Evolutionary conservation across 2,888 invertebrate genomes (phyloP).

Genomic region (Ophioninae sp.): DNA sequence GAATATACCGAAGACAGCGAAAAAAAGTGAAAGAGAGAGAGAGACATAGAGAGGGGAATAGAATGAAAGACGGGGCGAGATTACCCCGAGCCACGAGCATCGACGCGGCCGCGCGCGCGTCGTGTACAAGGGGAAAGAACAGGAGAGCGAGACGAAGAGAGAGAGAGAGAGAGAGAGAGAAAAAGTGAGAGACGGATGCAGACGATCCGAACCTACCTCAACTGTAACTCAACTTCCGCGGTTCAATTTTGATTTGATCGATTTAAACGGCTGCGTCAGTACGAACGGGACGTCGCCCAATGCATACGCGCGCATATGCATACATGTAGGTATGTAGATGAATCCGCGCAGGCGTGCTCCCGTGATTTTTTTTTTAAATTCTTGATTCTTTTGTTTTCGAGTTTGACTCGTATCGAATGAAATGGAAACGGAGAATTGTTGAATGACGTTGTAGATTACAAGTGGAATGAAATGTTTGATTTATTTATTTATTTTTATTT

Average conservation of each 20-base stretch:
- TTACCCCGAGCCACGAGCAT: constrained; percentile 55
- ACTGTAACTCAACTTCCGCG: constrained; percentile 77
- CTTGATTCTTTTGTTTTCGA: background rate
- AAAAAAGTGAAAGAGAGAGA: constrained; percentile 51
- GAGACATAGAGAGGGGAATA: constrained; percentile 38
- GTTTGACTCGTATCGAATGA: no score
- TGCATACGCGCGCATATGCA: background rate
- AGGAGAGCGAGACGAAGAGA: constrained; percentile 51
- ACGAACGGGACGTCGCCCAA: constrained; percentile 43
- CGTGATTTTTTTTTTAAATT: no score
- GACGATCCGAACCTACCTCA: constrained; percentile 79
- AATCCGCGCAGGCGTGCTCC: background rate
- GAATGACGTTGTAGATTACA: no score
- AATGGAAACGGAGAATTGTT: no score
- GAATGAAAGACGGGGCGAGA: constrained; percentile 31
- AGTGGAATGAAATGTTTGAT: no score
- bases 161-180: constrained; percentile 47
- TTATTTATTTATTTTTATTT: no score
- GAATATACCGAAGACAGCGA: constrained; percentile 26
- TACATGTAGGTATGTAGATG: background rate
- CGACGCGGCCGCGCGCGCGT: constrained; percentile 47
- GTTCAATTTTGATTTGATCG: constrained; percentile 78
- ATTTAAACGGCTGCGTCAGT: constrained; percentile 67
- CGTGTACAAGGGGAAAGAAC: constrained; percentile 60
- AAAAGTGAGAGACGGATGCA: constrained; percentile 53